These are phyloP conservation scores for Petrocephalus sullivani DNA, from an alignment of 2,797 vertebrate genomes.

Conservation along the genomic window DNA sequence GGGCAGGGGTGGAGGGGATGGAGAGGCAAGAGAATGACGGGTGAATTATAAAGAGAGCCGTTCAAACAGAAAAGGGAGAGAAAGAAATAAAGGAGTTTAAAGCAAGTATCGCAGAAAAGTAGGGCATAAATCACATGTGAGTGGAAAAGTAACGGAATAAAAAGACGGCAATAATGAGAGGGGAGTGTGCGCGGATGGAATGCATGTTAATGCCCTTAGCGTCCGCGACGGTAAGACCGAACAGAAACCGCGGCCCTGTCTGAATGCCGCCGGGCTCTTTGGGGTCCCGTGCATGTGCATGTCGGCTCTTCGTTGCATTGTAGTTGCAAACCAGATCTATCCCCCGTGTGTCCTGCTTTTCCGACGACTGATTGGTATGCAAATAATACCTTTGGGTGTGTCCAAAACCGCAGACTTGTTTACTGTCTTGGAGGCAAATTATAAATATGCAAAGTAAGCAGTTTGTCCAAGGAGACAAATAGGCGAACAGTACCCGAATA, in stretches of 20 bases:
- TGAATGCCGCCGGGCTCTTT: neutral
- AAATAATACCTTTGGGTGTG: neutral
- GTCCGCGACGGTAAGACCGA: constrained; percentile 22
- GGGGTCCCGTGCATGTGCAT: neutral
- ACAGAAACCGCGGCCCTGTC: neutral
- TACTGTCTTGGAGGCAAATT: neutral
- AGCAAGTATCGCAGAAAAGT: constrained; percentile 54
- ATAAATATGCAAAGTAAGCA: neutral
- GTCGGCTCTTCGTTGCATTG: neutral
- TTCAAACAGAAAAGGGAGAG: constrained; percentile 45
- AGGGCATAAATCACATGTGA: constrained; percentile 46
- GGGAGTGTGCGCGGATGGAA: constrained; percentile 30
- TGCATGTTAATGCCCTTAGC: constrained; percentile 39
- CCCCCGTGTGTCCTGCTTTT: neutral
- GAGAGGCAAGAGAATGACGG: constrained; percentile 27
- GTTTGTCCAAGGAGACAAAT: neutral
- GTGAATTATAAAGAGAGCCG: constrained; percentile 43
- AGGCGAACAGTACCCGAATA: neutral
- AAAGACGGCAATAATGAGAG: constrained; percentile 28
- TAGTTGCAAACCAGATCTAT: neutral
- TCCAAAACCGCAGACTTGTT: neutral
- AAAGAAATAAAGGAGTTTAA: constrained; percentile 52
- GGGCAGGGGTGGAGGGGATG: constrained; percentile 43
- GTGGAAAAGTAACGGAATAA: constrained; percentile 30
- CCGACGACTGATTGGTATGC: neutral